Evolutionary conservation across 2,113 vertebrate species (phyloP), one percentile per base, ranked within the genome.

Genomic region (Pelobates fuscus): DNA sequence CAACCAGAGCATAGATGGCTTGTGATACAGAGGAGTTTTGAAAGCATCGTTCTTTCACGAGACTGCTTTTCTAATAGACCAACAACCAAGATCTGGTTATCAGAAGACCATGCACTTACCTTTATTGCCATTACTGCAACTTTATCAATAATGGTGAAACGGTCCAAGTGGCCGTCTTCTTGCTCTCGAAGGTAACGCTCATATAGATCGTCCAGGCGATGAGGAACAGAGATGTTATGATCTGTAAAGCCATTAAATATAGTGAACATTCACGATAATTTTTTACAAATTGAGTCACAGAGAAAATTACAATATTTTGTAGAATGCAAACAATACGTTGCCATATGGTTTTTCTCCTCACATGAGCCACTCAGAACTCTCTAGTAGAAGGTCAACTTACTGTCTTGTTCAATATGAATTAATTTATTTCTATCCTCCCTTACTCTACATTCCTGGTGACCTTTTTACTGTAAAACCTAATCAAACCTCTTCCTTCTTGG

Each of bases 201-300:
- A 2, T 95, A 95, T 17, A 97, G 89, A 77, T 94, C 89, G 80
- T 95, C 90, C 54, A 97, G 88, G 26, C 89, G 89, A 2, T 80
- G 86, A 0, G 95, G 94, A 1, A 97, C 84, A 0, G 87, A 79
- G 70, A 96, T 86, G 67, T 86, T 94, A 87, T 91, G 91, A 62
- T 95, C 95, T 97, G 85, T 2, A 20, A 62, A 23, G 15, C 17
- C 17, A 18, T 15, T 17, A 17, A 49, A 49, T 1, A 18, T 49
- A 49, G 15, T 14, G 10, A 37, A 37, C 5, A 10, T 1, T 37
- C 1, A 1, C 10, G 5, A 37, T 37, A 49, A 18, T 49, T 17
- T n/a, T 17, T 18, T 17, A 49, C 17, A 49, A 14, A 3, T 49
- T 49, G 17, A 49, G 44, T 1, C 17, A 49, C 15, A n/a, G 4